Evolutionary conservation across 2,888 invertebrate genomes (phyloP).

Genomic region (Temnothorax ravouxi): DNA sequence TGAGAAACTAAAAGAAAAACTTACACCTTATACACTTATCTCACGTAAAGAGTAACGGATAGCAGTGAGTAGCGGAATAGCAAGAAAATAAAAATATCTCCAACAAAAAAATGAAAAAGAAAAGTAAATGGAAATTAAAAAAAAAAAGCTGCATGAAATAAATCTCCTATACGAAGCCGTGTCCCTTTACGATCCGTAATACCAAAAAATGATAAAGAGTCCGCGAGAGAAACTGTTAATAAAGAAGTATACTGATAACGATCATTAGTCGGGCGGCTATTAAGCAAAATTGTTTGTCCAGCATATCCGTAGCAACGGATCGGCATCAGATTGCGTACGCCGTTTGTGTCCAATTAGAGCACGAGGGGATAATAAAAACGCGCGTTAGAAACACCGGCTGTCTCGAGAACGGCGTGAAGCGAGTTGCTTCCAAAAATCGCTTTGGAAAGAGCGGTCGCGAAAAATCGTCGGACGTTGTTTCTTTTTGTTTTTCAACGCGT

Average conservation of each 20-base stretch:
- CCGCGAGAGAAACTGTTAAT: constrained; percentile 52
- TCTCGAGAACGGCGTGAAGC: not conserved
- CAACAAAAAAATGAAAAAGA: constrained; percentile 49
- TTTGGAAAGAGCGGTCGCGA: not conserved
- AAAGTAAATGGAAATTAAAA: constrained; percentile 62
- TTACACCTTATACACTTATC: constrained; percentile 54
- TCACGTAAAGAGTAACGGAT: constrained; percentile 54
- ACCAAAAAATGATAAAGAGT: constrained; percentile 49
- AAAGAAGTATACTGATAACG: constrained; percentile 52
- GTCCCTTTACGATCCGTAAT: not conserved
- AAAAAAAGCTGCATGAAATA: constrained; percentile 40
- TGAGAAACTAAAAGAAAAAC: constrained; percentile 57
- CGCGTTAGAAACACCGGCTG: not conserved
- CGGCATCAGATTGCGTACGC: not conserved
- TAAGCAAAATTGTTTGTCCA: constrained; percentile 32
- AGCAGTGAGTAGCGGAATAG: constrained; percentile 62
- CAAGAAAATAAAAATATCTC: constrained; percentile 61
- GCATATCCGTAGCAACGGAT: not conserved
- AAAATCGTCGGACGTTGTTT: not conserved
- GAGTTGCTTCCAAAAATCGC: not conserved
- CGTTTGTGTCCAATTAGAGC: not conserved
- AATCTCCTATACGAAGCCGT: constrained; percentile 28
- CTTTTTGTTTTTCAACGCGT: not conserved
- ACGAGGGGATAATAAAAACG: constrained; percentile 26
- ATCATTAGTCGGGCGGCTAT: constrained; percentile 56